phyloP scores from a whole-genome alignment of 2,888 invertebrate genomes.

The Polyommatus icarus region DNA sequence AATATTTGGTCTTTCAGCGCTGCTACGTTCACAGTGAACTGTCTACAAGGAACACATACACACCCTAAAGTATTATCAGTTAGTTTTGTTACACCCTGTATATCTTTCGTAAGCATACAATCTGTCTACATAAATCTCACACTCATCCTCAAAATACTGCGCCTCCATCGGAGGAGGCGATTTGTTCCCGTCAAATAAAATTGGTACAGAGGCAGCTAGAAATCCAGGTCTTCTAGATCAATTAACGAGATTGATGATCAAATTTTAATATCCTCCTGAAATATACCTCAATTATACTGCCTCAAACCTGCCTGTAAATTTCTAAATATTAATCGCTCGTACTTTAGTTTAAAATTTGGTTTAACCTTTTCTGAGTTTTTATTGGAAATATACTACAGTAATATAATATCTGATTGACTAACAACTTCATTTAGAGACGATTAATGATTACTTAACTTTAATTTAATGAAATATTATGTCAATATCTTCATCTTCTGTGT shows the following conservation, averaged over 20 bases:
- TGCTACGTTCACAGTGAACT: no score
- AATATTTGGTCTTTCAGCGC: no score
- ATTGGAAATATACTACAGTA: no score
- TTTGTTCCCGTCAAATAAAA: constrained; percentile 30
- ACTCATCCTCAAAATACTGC: neutral
- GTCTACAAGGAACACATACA: no score
- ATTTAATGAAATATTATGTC: no score
- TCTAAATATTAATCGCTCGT: neutral
- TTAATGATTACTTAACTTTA: no score
- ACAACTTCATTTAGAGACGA: no score
- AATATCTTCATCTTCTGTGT: no score
- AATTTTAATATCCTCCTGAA: constrained; percentile 5
- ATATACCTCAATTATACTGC: neutral
- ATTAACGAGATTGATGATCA: constrained; percentile 21
- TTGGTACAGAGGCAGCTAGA: constrained; percentile 12
- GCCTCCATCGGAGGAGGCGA: neutral
- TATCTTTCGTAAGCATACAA: constrained; percentile 2
- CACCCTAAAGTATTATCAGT: no score
- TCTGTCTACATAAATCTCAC: constrained; percentile 16
- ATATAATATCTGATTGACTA: no score
- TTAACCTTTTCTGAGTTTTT: neutral
- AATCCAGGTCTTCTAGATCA: constrained; percentile 29
- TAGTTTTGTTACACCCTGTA: neutral
- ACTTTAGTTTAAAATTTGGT: neutral
- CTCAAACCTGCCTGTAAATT: neutral